A percentile compares a stretch with the other conserved stretches of the same genome.
phyloP scores from a whole-genome alignment of 1,140 invertebrate genomes.

The Pseudomyrmex sp. region DNA sequence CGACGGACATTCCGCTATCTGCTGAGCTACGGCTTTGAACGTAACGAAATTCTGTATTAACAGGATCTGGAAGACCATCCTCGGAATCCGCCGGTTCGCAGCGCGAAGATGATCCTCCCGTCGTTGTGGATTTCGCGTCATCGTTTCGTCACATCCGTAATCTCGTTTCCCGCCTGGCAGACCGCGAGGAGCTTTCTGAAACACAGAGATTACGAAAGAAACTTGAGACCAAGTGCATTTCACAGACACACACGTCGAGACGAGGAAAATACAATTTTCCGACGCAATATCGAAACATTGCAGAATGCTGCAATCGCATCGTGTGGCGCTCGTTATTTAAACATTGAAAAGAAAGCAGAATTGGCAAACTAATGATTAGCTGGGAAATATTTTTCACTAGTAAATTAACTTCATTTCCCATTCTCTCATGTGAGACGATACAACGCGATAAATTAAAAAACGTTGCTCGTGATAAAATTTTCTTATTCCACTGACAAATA shows the following conservation, averaged over 20 bases:
- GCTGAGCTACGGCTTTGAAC: constrained; percentile 63
- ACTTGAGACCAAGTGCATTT: not conserved
- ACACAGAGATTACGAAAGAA: constrained; percentile 40
- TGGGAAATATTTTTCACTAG: no score
- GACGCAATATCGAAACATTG: no score
- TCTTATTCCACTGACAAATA: constrained; percentile 32
- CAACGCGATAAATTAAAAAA: constrained; percentile 6
- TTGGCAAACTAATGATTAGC: no score
- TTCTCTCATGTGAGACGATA: no score
- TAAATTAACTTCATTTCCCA: not conserved
- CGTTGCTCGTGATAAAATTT: constrained; percentile 20
- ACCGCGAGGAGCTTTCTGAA: constrained; percentile 64
- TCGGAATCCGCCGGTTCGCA: constrained; percentile 63
- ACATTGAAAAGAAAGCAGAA: no score
- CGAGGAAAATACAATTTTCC: no score
- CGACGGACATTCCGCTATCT: constrained; percentile 80
- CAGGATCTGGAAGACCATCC: constrained; percentile 70
- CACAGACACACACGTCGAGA: not conserved
- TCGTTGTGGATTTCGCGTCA: constrained; percentile 73
- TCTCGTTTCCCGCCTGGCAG: constrained; percentile 18
- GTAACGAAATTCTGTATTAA: constrained; percentile 64
- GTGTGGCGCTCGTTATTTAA: no score
- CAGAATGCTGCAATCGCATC: no score
- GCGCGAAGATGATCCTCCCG: constrained; percentile 57
- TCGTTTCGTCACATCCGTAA: constrained; percentile 77